These are phyloP conservation scores for Drosophila asahinai DNA, from an alignment of 1,140 invertebrate genomes.

Conservation along the genomic window DNA sequence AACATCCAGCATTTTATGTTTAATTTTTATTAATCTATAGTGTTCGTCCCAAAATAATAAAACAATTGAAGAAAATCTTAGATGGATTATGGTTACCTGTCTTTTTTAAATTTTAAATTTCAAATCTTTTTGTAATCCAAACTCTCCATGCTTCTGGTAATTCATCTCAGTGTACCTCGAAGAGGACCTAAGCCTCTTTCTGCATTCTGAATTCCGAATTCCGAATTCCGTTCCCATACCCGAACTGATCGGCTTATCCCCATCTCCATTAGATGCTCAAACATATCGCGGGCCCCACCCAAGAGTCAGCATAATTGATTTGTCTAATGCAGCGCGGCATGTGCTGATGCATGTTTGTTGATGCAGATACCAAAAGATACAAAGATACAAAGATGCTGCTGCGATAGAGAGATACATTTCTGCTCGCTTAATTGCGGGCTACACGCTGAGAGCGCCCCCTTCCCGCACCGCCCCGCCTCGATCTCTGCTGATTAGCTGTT, in stretches of 20 bases:
- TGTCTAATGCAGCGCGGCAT: constrained; percentile 73
- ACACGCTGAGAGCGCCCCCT: constrained; percentile 56
- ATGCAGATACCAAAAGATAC: constrained; percentile 51
- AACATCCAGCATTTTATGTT: no score
- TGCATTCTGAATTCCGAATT: constrained; percentile 21
- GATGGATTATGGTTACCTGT: no score
- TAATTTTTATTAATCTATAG: no score
- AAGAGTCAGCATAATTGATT: constrained; percentile 73
- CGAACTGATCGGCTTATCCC: constrained; percentile 28
- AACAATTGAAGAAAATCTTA: no score
- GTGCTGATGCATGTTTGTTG: constrained; percentile 68
- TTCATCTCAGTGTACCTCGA: background rate
- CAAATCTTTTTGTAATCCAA: no score
- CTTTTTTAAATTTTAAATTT: no score
- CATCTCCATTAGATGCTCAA: constrained; percentile 48
- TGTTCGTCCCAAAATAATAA: no score
- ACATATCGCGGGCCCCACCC: constrained; percentile 38
- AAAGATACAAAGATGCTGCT: constrained; percentile 44
- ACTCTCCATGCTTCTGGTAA: no score
- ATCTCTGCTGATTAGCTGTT: constrained; percentile 73
- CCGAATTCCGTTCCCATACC: constrained; percentile 19
- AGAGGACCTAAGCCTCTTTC: constrained; percentile 11
- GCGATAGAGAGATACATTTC: constrained; percentile 72
- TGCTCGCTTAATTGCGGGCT: constrained; percentile 77
- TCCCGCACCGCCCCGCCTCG: background rate